phyloP scores from a whole-genome alignment of 30 jellyfish, hydroid and myxozoan species.

The Haliclystus octoradiatus region DNA sequence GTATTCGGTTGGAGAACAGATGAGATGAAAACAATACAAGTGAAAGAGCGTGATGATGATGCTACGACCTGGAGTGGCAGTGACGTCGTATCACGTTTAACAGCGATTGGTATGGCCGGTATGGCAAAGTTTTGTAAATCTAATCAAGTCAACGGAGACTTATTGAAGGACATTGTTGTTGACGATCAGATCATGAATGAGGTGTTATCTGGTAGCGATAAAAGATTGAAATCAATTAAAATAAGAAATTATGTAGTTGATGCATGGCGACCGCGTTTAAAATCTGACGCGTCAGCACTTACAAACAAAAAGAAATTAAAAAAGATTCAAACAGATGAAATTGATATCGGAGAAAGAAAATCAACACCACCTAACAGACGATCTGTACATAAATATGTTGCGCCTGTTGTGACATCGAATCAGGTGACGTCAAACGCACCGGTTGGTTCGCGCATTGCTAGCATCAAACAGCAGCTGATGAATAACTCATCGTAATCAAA shows the following conservation, averaged over 20 bases:
- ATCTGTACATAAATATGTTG: no score
- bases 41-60: conserved; percentile 20
- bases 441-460: no score
- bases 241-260: conserved; percentile 71
- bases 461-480: no score
- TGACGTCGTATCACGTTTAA: conserved; percentile 56
- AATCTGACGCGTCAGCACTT: no score
- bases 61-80: conserved; percentile 66
- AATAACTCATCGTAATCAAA: no score
- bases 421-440: no score
- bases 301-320: no score
- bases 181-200: conserved; percentile 58
- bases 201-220: conserved; percentile 30
- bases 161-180: conserved; percentile 71
- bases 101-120: conserved; percentile 43
- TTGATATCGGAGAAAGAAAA: no score
- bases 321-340: no score
- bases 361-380: no score
- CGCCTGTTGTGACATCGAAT: no score
- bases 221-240: conserved; percentile 60
- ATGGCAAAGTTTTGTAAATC: conserved; percentile 45
- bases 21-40: conserved; percentile 1
- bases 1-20: conserved; percentile 97
- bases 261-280: conserved; percentile 98
- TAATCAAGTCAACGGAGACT: conserved; percentile 86